Evolutionary conservation across 2,113 vertebrate species (phyloP), one percentile per base, ranked within the genome.

Genomic region (Hepsetus odoe): DNA sequence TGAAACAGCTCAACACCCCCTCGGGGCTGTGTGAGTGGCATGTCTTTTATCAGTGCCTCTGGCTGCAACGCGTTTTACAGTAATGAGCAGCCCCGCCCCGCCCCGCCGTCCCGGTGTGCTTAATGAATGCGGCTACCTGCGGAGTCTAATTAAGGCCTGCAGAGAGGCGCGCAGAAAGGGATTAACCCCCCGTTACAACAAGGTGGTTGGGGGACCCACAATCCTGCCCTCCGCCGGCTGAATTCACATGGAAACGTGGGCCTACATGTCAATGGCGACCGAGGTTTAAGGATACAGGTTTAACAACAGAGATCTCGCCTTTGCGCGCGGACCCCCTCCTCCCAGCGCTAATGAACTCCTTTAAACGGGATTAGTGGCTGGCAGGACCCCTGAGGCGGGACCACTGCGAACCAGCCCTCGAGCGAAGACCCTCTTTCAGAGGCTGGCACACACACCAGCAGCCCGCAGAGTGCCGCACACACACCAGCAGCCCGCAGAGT

Each of bases 241-340:
- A 75, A 86, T 86, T 82, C 62, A 72, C 78, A 84, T 88, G 85
- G 67, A 80, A 86, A 84, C 65, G 32, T 59, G 51, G 24, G 18
- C 5, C 22, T 68, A 56, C 49, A 40, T 77, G 61, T 56, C 65
- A 83, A 81, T 58, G 35, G 53, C 70, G 68, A 72, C 42, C 35
- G 56, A 71, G 58, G 46, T 38, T 53, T 81, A 55, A 59, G 32
- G 59, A 74, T 62, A 77, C 51, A 66, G 68, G 64, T 72, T 72
- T 33, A 33, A 70, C 28, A 84, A 49, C 58, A 58, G 82, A 46
- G 38, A 16, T 83, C 81, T 40, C 56, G 42, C 42, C 56, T 79
- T 87, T 88, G 85, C 85, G 73, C 66, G 18, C 20, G 65, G 64
- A 40, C 79, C 32, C 75, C 56, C 44, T 67, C 40, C 51, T 58